Evolutionary conservation across 2,113 vertebrate species (phyloP).

Genomic region (Ochotona curzoniae): DNA sequence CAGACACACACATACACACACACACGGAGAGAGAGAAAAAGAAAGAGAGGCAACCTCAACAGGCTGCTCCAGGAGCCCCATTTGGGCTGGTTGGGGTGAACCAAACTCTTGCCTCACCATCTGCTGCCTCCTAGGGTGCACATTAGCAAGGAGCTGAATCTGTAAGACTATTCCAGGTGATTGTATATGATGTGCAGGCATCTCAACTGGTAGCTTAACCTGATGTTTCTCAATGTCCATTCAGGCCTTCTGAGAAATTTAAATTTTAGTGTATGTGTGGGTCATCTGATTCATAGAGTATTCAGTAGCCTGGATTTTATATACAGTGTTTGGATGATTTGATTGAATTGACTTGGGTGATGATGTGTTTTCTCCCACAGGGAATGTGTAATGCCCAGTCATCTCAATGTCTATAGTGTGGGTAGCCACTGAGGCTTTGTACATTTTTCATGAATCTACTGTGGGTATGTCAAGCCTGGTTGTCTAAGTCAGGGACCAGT

Average conservation of each 20-base stretch:
- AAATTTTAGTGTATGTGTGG: not conserved
- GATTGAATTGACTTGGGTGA: not conserved
- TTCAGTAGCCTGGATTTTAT: not conserved
- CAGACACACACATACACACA: too few relatives aligned
- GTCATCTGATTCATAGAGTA: not conserved
- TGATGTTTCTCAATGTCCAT: too few relatives aligned
- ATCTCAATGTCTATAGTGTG: not conserved
- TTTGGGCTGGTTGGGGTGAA: too few relatives aligned
- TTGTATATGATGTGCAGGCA: too few relatives aligned
- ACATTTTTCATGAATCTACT: not conserved
- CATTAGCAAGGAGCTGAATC: too few relatives aligned
- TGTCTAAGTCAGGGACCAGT: not conserved
- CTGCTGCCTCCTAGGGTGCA: too few relatives aligned
- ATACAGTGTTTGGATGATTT: not conserved
- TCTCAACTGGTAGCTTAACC: too few relatives aligned
- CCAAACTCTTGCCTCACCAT: too few relatives aligned
- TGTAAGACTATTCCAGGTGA: too few relatives aligned
- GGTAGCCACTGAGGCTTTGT: not conserved
- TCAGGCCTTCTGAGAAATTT: not conserved
- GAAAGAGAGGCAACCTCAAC: too few relatives aligned
- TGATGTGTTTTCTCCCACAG: not conserved
- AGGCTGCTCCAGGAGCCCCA: too few relatives aligned
- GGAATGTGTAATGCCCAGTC: accelerated
- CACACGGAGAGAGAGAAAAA: too few relatives aligned
- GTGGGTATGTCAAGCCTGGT: not conserved